A percentile compares a stretch with the other conserved stretches of the same genome.
Conservation (phyloP, 2,113 vertebrate genomes). For the Gallinago media region DNA sequence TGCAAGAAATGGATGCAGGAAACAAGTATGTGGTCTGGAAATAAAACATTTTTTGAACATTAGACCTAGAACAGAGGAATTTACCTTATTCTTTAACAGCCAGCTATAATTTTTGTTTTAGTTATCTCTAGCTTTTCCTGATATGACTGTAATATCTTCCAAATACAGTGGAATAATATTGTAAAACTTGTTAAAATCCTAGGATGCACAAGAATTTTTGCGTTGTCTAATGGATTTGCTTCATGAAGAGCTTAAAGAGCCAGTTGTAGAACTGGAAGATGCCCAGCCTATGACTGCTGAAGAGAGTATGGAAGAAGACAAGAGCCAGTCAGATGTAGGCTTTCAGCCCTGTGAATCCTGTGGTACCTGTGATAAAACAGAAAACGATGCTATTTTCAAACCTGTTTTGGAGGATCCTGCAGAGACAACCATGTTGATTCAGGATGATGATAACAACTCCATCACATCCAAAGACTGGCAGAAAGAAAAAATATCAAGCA, state of each 20-base stretch:
- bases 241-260: constrained; percentile 96
- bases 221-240: constrained; percentile 98
- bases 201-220: constrained; percentile 99
- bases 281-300: constrained; percentile 76
- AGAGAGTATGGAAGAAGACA: constrained; percentile 85
- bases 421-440: constrained; percentile 92
- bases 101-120: neutral
- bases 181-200: constrained; percentile 5
- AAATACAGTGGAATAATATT: neutral
- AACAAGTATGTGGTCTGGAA: neutral
- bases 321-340: constrained; percentile 87
- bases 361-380: constrained; percentile 86
- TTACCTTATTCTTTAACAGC: neutral
- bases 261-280: constrained; percentile 84
- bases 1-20: neutral
- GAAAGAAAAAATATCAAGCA: constrained; percentile 89
- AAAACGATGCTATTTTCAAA: constrained; percentile 79
- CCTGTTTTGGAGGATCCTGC: constrained; percentile 81
- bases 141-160: neutral
- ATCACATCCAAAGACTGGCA: constrained; percentile 86
- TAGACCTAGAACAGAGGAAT: neutral
- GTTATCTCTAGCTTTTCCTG: neutral
- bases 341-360: constrained; percentile 94
- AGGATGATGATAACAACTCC: constrained; percentile 85
- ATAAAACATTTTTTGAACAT: neutral